A percentile compares a stretch with the other conserved stretches of the same genome.
phyloP scores from a whole-genome alignment of 1,140 invertebrate genomes.

The Pachypeltis micranthus region DNA sequence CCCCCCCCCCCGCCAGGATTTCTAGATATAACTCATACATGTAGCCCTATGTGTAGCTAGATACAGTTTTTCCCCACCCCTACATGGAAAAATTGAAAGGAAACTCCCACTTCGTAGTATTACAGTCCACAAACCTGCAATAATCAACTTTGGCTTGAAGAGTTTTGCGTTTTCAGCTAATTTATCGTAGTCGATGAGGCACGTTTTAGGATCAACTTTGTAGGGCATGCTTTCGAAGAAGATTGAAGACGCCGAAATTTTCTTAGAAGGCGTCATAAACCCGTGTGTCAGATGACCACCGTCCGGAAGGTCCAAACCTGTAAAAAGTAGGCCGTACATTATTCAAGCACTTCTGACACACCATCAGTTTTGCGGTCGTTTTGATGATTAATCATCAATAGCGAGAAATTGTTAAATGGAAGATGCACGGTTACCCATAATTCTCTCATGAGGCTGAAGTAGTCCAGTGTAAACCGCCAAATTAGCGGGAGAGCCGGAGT shows the following conservation, averaged over 20 bases:
- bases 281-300: constrained; percentile 94
- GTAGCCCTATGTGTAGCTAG: too few species aligned
- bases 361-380: too few species aligned
- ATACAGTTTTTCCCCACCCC: too few species aligned
- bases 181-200: constrained; percentile 88
- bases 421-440: constrained; percentile 61
- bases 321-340: constrained; percentile 10
- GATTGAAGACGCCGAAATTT: constrained; percentile 92
- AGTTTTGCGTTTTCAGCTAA: constrained; percentile 67
- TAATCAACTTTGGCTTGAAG: constrained; percentile 87
- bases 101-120: too few species aligned
- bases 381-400: background rate
- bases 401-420: background rate
- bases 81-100: too few species aligned
- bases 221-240: constrained; percentile 99
- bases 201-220: constrained; percentile 74
- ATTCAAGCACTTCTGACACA: background rate
- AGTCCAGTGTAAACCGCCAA: constrained; percentile 89
- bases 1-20: too few species aligned
- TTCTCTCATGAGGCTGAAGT: constrained; percentile 81
- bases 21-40: too few species aligned
- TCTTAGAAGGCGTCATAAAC: constrained; percentile 81
- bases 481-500: constrained; percentile 94
- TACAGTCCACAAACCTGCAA: too few species aligned
- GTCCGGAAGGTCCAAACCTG: constrained; percentile 78